Percentiles rank a stretch among this genome's conserved stretches.
phyloP scores from a whole-genome alignment of 2,113 vertebrate genomes.

The Phrynosoma platyrhinos region DNA sequence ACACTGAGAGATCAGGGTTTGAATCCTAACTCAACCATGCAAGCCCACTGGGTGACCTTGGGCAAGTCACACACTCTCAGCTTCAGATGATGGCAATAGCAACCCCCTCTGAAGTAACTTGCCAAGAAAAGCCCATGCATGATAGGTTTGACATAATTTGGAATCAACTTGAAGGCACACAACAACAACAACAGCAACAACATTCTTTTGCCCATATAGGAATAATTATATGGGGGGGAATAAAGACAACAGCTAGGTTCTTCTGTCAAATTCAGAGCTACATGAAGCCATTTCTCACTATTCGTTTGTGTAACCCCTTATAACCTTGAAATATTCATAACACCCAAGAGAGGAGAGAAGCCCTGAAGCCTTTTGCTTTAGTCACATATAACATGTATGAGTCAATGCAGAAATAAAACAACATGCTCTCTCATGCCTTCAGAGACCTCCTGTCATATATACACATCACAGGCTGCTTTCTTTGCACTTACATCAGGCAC shows the following conservation, averaged over 20 bases:
- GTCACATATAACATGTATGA: neutral
- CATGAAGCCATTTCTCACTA: constrained; percentile 31
- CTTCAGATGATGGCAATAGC: too few relatives aligned
- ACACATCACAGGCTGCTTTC: neutral
- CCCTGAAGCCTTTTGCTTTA: constrained; percentile 14
- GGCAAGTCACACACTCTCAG: too few relatives aligned
- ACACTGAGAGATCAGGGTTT: too few relatives aligned
- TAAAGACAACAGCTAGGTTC: constrained; percentile 1
- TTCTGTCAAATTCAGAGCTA: constrained; percentile 32
- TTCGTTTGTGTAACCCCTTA: constrained; percentile 18
- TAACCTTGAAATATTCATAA: constrained; percentile 39
- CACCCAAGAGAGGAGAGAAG: constrained; percentile 7
- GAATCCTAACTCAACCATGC: too few relatives aligned
- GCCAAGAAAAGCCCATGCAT: too few relatives aligned
- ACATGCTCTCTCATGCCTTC: neutral
- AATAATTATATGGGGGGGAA: neutral
- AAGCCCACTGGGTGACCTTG: too few relatives aligned
- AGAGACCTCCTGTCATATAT: neutral
- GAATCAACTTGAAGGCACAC: too few relatives aligned
- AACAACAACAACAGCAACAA: too few relatives aligned
- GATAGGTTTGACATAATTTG: too few relatives aligned
- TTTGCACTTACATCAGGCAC: neutral
- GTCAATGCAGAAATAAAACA: neutral
- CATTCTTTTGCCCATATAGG: neutral
- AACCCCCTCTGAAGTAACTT: too few relatives aligned